Percentiles rank a stretch among this genome's conserved stretches.
phyloP scores from a whole-genome alignment of 2,113 vertebrate genomes.

The Numenius arquata region DNA sequence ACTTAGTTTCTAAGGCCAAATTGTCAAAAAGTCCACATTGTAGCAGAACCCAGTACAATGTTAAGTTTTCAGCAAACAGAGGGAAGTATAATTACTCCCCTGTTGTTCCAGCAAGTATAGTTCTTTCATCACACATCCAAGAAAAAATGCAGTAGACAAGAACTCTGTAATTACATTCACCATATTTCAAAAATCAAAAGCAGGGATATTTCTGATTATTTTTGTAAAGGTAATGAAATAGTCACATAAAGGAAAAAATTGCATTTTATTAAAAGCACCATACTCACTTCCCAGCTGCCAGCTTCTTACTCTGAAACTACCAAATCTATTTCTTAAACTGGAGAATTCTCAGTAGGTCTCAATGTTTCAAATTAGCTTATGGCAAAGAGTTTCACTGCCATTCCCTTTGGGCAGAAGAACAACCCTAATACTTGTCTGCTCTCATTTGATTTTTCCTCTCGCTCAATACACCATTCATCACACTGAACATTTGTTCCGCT shows the following conservation, averaged over 20 bases:
- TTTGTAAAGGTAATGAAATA: slow-evolving; percentile 22
- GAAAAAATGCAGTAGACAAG: not conserved
- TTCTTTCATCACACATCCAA: not conserved
- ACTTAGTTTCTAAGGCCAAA: not conserved
- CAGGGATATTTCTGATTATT: not conserved
- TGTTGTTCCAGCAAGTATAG: not conserved
- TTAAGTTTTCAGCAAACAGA: not conserved
- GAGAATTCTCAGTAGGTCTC: not conserved
- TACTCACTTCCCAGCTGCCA: not conserved
- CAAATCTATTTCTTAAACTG: not conserved
- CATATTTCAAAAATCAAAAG: slow-evolving; percentile 13
- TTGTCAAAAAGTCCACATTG: not conserved
- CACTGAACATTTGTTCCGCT: not conserved
- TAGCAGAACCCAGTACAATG: not conserved
- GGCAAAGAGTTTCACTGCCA: not conserved
- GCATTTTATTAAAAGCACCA: slow-evolving; percentile 16
- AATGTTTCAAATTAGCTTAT: not conserved
- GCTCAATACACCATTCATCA: rapidly evolving
- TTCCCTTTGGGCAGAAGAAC: not conserved
- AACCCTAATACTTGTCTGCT: not conserved
- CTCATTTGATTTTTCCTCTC: not conserved
- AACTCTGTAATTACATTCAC: not conserved
- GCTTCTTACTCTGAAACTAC: not conserved
- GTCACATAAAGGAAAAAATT: slow-evolving; percentile 1
- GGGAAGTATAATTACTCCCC: not conserved